These are phyloP conservation scores for Stigmatopora argus DNA, from an alignment of 2,113 vertebrate genomes.

Conservation along the genomic window DNA sequence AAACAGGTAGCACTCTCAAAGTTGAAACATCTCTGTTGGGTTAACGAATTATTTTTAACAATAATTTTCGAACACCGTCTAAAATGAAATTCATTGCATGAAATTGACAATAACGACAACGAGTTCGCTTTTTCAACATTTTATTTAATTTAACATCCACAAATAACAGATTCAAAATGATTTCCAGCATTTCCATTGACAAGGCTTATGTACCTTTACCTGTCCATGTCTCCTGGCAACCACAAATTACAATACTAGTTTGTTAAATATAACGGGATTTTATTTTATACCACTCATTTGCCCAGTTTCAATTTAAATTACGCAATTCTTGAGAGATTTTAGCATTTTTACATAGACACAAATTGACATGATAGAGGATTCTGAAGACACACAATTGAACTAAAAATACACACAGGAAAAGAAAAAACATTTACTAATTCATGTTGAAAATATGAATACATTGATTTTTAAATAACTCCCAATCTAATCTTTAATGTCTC, in stretches of 20 bases:
- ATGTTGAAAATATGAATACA: not conserved
- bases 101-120: not conserved
- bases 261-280: not conserved
- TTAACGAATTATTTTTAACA: not conserved
- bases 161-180: not conserved
- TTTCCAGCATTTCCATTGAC: not conserved
- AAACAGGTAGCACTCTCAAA: not conserved
- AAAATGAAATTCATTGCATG: not conserved
- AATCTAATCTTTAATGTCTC: not conserved
- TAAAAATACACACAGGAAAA: not conserved
- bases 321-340: not conserved
- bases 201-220: not conserved
- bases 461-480: too few relatives aligned
- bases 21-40: slow-evolving; percentile 3
- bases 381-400: not conserved
- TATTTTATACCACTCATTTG: not conserved
- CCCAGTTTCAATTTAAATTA: not conserved
- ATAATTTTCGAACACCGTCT: not conserved
- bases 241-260: too few relatives aligned
- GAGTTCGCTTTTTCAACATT: not conserved
- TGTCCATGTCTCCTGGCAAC: not conserved
- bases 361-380: not conserved
- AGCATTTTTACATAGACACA: not conserved
- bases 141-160: not conserved
- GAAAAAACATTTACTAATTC: not conserved